Percentiles rank a stretch among this genome's conserved stretches.
These are phyloP conservation scores for Drosophila cardini DNA, from an alignment of 1,140 invertebrate genomes.

Conservation along the genomic window DNA sequence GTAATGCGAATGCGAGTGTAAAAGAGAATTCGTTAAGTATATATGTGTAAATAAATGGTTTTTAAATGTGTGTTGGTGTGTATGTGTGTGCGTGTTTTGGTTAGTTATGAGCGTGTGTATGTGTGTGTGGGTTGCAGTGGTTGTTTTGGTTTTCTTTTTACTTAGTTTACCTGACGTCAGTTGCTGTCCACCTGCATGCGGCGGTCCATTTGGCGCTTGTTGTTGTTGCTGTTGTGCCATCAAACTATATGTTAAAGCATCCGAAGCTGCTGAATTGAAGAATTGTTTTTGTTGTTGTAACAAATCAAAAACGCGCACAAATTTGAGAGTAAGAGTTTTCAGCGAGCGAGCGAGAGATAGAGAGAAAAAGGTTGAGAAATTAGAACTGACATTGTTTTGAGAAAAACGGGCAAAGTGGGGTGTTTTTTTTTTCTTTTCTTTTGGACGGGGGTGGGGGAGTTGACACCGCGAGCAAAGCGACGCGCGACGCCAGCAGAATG, in stretches of 20 bases:
- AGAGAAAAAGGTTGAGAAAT: constrained; percentile 63
- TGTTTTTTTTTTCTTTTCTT: constrained; percentile 14
- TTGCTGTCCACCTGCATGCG: constrained; percentile 83
- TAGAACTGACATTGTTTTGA: constrained; percentile 43
- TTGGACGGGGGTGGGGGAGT: constrained; percentile 11
- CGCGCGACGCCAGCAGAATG: constrained; percentile 47
- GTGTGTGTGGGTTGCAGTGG: constrained; percentile 19
- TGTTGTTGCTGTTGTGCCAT: constrained; percentile 76
- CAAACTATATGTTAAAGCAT: constrained; percentile 84
- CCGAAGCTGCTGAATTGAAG: constrained; percentile 79
- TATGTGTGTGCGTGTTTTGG: constrained; percentile 21
- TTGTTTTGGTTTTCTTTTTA: constrained; percentile 3
- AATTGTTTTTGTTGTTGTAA: constrained; percentile 23
- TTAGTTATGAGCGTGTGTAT: constrained; percentile 7
- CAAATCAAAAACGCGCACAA: constrained; percentile 23
- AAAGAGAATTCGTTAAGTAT: background rate
- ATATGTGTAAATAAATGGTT: constrained; percentile 3
- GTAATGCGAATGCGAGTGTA: constrained; percentile 4
- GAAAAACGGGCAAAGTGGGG: background rate
- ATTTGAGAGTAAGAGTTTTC: constrained; percentile 2
- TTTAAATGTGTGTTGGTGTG: constrained; percentile 1
- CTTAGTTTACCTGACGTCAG: constrained; percentile 71
- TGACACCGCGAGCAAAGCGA: constrained; percentile 72
- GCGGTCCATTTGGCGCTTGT: constrained; percentile 81
- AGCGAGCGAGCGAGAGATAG: constrained; percentile 43